phyloP scores from a whole-genome alignment of 2,797 vertebrate genomes.

The Phoeniculus purpureus region DNA sequence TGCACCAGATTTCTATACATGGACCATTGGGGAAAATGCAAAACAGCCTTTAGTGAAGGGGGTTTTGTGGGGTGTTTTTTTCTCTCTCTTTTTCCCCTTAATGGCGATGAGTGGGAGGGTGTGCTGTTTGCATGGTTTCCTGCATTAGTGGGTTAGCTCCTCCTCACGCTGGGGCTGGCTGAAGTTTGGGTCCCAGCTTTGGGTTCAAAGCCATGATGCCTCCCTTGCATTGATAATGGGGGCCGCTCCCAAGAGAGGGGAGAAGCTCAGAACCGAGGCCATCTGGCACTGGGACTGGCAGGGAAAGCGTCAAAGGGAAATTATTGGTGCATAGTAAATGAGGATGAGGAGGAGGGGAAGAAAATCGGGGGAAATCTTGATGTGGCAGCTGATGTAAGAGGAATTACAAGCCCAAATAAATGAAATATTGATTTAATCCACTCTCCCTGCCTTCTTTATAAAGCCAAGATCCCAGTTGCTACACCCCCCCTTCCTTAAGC shows the following conservation, averaged over 20 bases:
- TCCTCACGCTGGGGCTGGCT: conserved; percentile 7
- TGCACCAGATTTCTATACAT: conserved; percentile 72
- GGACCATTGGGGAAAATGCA: conserved; percentile 70
- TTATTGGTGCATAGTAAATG: conserved; percentile 71
- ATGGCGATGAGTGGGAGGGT: conserved; percentile 59
- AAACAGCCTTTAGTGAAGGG: conserved; percentile 62
- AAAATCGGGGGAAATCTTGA: conserved; percentile 41
- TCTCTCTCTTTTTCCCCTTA: background rate
- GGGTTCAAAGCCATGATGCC: conserved; percentile 73
- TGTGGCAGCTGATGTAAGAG: conserved; percentile 63
- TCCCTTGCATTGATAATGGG: conserved; percentile 73
- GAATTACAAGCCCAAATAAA: conserved; percentile 68
- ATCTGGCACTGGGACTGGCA: conserved; percentile 72
- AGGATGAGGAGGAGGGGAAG: conserved; percentile 58
- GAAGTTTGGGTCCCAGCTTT: conserved; percentile 67
- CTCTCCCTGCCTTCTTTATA: conserved; percentile 49
- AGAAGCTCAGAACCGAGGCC: conserved; percentile 67
- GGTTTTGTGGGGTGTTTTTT: no score
- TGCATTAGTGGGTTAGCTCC: conserved; percentile 55
- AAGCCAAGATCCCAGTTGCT: background rate
- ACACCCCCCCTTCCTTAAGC: background rate
- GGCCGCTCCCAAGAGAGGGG: conserved; percentile 65
- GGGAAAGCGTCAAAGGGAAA: conserved; percentile 67
- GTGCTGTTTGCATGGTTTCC: conserved; percentile 69
- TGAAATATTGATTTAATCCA: conserved; percentile 59